Conservation (phyloP, 2,113 vertebrate species). For the Ranitomeya imitator region DNA sequence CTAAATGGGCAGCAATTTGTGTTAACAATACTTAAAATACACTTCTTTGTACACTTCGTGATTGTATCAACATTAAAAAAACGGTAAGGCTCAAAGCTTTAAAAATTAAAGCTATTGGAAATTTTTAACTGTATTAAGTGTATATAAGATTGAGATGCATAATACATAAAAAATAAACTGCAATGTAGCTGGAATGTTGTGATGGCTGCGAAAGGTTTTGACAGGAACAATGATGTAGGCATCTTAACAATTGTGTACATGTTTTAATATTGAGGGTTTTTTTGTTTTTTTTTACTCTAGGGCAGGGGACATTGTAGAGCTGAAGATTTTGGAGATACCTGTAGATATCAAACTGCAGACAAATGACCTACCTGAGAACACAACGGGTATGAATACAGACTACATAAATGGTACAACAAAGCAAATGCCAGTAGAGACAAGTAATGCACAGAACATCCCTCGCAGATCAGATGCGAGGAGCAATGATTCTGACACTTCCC, state of each 20-base stretch:
- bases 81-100: too few relatives aligned
- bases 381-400: constrained; percentile 60
- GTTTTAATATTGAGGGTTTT: background rate
- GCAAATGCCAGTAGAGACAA: constrained; percentile 69
- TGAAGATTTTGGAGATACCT: constrained; percentile 91
- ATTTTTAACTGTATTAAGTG: background rate
- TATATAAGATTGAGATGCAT: background rate
- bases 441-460: constrained; percentile 83
- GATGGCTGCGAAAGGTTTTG: background rate
- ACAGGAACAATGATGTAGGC: background rate
- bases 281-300: constrained; percentile 66
- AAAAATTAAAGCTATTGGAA: too few relatives aligned
- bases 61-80: too few relatives aligned
- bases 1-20: too few relatives aligned
- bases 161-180: background rate
- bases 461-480: constrained; percentile 77
- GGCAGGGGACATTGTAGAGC: constrained; percentile 94
- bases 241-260: background rate
- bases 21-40: too few relatives aligned
- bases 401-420: constrained; percentile 73
- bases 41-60: too few relatives aligned
- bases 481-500: constrained; percentile 71
- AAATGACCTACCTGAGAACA: constrained; percentile 58
- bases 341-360: constrained; percentile 67
- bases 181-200: background rate